Percentiles rank a stretch among this genome's conserved stretches.
Conservation (phyloP, 2,888 invertebrate genomes). For the Athripsodes cinereus region DNA sequence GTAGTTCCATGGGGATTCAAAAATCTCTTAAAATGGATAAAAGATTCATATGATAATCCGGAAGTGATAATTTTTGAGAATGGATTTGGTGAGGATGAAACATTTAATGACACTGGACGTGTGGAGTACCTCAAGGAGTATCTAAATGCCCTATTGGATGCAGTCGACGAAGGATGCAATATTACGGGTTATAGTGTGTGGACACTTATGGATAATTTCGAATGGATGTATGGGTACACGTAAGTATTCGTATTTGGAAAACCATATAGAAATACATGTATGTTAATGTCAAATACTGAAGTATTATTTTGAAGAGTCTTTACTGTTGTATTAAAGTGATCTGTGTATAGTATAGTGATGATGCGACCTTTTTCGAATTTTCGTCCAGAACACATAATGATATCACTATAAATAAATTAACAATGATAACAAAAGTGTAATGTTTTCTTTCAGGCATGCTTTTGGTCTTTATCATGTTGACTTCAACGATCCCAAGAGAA, state of each 20-base stretch:
- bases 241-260: too few relatives aligned
- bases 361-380: too few relatives aligned
- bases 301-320: too few relatives aligned
- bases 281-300: too few relatives aligned
- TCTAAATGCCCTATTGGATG: constrained; percentile 29
- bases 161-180: constrained; percentile 31
- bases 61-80: constrained; percentile 55
- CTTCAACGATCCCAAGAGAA: constrained; percentile 50
- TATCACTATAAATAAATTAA: too few relatives aligned
- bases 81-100: constrained; percentile 45
- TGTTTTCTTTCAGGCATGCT: constrained; percentile 46
- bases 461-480: constrained; percentile 66
- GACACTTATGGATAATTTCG: constrained; percentile 58
- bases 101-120: constrained; percentile 34
- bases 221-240: constrained; percentile 55
- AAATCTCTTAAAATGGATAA: constrained; percentile 52
- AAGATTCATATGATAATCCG: constrained; percentile 48
- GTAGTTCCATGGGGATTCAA: constrained; percentile 46
- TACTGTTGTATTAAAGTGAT: too few relatives aligned
- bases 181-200: constrained; percentile 30
- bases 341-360: too few relatives aligned
- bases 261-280: too few relatives aligned
- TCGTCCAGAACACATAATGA: too few relatives aligned
- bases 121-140: constrained; percentile 30
- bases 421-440: too few relatives aligned